Base-by-base conservation (phyloP, 2,797 vertebrate genomes). In the Petrocephalus sullivani region DNA sequence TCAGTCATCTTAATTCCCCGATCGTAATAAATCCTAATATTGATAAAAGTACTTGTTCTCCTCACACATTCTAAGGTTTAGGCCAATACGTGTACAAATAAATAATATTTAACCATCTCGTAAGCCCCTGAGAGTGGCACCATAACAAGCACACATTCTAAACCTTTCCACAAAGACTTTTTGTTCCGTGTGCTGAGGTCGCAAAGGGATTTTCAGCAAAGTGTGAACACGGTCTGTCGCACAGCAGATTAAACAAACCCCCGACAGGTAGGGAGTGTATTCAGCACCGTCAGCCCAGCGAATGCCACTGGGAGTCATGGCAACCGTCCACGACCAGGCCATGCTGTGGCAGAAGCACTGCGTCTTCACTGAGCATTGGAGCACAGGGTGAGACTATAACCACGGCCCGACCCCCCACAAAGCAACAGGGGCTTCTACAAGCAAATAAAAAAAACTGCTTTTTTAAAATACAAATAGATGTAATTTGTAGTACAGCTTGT, bases 161-260 rank as follows among this genome's bases (percentile, higher is more conserved):
- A 85, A 85, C 23, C 84, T 85, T 85, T 58, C 14, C 12, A 87
- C 60, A 87, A 87, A 87, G 86, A 64, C 60, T 46, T 87, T 88
- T 86, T 86, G 54, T 71, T 54, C 83, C 81, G 86, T 37, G 12
- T 61, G 33, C 61, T 51, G 23, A 88, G 91, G 87, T 88, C 90
- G 88, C 91, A 46, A 49, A 86, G 91, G 84, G 90, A 86, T 89
- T 86, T 54, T 90, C 87, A 82, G 53, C 75, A 71, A 84, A 84
- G 90, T 37, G 71, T 64, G 90, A 89, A 89, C 90, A 56, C 89
- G 91, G 91, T 93, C 90, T 93, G 93, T 92, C 89, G 75, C 88
- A 88, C 92, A 64, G 88, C 88, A 91, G 92, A 93, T 91, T 92
- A 94, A 92, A 91, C 64, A 23, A 58, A 87, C n/a, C 60, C 81